Evolutionary conservation across 2,888 invertebrate species (phyloP), one percentile per base, ranked within the genome.

Genomic region (Cremastobaeus sp.): DNA sequence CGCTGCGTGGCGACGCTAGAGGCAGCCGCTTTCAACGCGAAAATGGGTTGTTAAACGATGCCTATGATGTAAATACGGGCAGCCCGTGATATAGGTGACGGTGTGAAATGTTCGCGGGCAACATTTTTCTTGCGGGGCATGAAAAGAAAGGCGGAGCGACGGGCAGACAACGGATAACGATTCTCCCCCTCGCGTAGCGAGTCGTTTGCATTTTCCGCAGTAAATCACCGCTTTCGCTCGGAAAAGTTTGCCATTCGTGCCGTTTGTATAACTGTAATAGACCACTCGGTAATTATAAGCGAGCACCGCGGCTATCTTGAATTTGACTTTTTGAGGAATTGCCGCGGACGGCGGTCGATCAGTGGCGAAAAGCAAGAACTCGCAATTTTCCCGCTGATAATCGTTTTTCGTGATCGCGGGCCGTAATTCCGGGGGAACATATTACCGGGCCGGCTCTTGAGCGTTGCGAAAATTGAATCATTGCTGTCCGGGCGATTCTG

Each of bases 171-270:
- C 62, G 73, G 64, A 66, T 66, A 73, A 73, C 72, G 66, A 69
- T 74, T 74, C 66, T 55, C 55, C 11, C 43, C 35, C 55, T 55
- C 39, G 15, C 41, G 57, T 55, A 35, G 14, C 34, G 39, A 62
- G 73, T 74, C 74, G 64, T 74, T 74, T 69, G 65, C 64, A 74
- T 69, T 74, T 74, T 69, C 59, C 54, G 47, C 69, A 64, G 69
- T 74, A 74, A 74, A 74, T 69, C 74, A 74, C 59, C 28, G 69
- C 65, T 62, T 60, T 65, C 54, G 48, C 64, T 59, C 43, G 69
- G 65, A 74, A 74, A 69, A 74, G 64, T 59, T 74, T 69, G 54
- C 74, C 54, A 69, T 65, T 48, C 54, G 34, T 52, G 66, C 30
- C 64, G 64, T 64, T 68, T 59, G 57, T 65, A 64, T 69, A 74